These are phyloP conservation scores for Lasioglossum lativentre DNA, from an alignment of 2,888 invertebrate species.

Conservation along the genomic window DNA sequence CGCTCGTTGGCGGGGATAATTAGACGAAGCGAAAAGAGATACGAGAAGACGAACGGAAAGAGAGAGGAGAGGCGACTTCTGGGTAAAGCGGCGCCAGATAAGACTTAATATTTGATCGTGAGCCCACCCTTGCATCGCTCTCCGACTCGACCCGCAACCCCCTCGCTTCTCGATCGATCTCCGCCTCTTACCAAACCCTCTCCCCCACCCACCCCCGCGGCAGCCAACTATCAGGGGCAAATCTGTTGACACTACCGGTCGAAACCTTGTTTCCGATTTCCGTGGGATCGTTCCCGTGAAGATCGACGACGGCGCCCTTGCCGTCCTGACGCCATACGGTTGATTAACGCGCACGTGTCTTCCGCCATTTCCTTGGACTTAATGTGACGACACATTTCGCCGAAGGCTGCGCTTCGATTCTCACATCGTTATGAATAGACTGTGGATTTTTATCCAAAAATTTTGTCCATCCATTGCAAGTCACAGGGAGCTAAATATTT, in stretches of 20 bases:
- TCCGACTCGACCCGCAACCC: slow-evolving; percentile 72
- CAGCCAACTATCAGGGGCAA: slow-evolving; percentile 75
- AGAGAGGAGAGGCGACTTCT: slow-evolving; percentile 70
- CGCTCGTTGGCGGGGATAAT: slow-evolving; percentile 75
- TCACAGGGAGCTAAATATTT: too few relatives aligned
- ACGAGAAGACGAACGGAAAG: slow-evolving; percentile 60
- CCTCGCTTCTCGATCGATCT: slow-evolving; percentile 68
- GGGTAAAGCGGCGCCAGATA: slow-evolving; percentile 83
- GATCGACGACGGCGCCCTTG: slow-evolving; percentile 56
- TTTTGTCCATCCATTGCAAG: too few relatives aligned
- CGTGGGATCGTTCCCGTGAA: slow-evolving; percentile 61
- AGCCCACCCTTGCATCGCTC: slow-evolving; percentile 79
- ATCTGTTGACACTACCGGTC: slow-evolving; percentile 79
- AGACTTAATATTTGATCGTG: slow-evolving; percentile 84
- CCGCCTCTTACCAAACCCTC: slow-evolving; percentile 46
- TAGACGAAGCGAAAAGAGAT: slow-evolving; percentile 74
- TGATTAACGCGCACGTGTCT: slow-evolving; percentile 56
- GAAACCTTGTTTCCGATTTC: slow-evolving; percentile 75
- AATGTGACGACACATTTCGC: slow-evolving; percentile 23
- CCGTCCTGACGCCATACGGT: slow-evolving; percentile 46
- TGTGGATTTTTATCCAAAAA: too few relatives aligned
- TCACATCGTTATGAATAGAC: not conserved
- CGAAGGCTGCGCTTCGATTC: slow-evolving; percentile 28
- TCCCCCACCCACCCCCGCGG: slow-evolving; percentile 3
- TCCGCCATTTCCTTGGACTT: slow-evolving; percentile 27